A percentile compares a stretch with the other conserved stretches of the same genome.
Evolutionary conservation across 2,888 invertebrate genomes (phyloP).

Genomic region (Polyommatus iphigenia): DNA sequence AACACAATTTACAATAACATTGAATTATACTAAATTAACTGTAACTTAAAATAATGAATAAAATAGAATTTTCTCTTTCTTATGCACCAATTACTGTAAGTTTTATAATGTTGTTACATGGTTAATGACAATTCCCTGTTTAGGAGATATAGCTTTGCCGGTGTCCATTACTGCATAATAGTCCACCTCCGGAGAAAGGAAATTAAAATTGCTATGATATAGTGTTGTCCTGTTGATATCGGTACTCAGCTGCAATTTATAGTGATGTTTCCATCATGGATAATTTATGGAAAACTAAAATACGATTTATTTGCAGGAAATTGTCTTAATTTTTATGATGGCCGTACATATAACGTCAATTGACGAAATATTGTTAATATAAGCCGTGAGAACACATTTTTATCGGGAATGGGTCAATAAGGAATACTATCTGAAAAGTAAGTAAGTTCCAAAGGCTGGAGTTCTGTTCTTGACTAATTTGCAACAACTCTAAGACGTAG

Average conservation of each 20-base stretch:
- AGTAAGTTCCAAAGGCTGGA: too few relatives aligned
- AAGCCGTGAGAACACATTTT: too few relatives aligned
- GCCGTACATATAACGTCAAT: background rate
- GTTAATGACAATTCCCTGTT: slow-evolving; percentile 17
- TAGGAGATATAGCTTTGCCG: background rate
- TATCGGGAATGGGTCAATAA: background rate
- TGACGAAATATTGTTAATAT: too few relatives aligned
- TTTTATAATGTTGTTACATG: slow-evolving; percentile 16
- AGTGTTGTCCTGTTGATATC: slow-evolving; percentile 19
- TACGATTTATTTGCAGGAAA: background rate
- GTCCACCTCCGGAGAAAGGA: slow-evolving; percentile 24
- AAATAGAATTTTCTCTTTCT: slow-evolving; percentile 23
- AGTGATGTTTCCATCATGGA: background rate
- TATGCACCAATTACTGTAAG: background rate
- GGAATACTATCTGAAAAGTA: too few relatives aligned
- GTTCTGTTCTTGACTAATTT: too few relatives aligned
- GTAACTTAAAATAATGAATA: background rate
- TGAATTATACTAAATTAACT: background rate
- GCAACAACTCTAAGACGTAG: too few relatives aligned
- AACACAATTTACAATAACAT: too few relatives aligned
- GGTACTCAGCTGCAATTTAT: background rate
- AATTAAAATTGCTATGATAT: slow-evolving; percentile 9
- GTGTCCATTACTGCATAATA: slow-evolving; percentile 22
- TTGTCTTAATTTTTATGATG: background rate
- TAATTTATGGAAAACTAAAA: background rate